Conservation (phyloP, 2,888 invertebrate species). For the Chaetogeoica ovagalla region DNA sequence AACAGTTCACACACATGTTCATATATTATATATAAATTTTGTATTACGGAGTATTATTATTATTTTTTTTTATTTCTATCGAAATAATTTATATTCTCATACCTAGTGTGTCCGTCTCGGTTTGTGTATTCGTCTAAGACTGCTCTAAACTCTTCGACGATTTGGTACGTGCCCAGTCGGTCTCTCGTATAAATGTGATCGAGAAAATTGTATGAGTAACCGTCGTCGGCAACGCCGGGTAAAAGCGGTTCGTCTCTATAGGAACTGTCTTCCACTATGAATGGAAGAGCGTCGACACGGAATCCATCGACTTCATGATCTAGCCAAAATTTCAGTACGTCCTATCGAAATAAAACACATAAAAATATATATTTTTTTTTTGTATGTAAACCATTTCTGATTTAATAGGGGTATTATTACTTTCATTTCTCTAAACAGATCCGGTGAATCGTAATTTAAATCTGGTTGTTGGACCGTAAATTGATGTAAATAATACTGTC, state of each 20-base stretch:
- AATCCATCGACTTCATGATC: constrained; percentile 76
- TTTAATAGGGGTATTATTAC: constrained; percentile 37
- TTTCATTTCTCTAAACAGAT: constrained; percentile 63
- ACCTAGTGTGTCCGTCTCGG: constrained; percentile 62
- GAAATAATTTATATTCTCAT: not conserved
- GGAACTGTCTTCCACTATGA: constrained; percentile 56
- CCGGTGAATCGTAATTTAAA: constrained; percentile 69
- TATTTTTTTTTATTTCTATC: no score
- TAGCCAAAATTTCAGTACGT: constrained; percentile 74
- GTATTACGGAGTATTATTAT: no score
- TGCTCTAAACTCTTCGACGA: constrained; percentile 66
- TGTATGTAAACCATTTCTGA: not conserved
- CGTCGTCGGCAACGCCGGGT: constrained; percentile 58
- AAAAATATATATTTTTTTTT: no score
- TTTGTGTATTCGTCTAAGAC: constrained; percentile 63
- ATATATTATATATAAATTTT: no score
- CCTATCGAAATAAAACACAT: constrained; percentile 57
- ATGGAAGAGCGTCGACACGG: constrained; percentile 65
- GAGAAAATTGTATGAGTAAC: constrained; percentile 65
- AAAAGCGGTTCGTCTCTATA: constrained; percentile 63
- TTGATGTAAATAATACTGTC: constrained; percentile 73
- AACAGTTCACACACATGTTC: not conserved
- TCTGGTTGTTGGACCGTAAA: constrained; percentile 69
- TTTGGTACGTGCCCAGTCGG: constrained; percentile 64
- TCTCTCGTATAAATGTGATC: constrained; percentile 69